phyloP scores from a whole-genome alignment of 2,888 invertebrate species.

The Tenthredo amoena region DNA sequence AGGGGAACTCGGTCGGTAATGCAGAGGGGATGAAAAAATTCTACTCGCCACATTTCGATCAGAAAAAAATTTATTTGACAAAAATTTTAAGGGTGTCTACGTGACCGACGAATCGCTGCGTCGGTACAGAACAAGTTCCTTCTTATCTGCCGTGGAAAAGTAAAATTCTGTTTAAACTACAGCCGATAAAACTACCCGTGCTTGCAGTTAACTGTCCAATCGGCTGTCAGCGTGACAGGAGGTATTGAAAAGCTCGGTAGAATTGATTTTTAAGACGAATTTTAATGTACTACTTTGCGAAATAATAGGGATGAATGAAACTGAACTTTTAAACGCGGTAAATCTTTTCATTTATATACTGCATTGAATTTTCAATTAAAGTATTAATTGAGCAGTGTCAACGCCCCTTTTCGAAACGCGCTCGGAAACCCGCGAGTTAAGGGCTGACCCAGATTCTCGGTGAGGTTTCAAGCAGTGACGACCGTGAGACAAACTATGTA shows the following conservation, averaged over 20 bases:
- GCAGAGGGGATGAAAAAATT: slow-evolving; percentile 51
- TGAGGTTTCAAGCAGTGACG: neutral
- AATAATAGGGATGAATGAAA: neutral
- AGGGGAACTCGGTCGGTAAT: slow-evolving; percentile 62
- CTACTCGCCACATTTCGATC: neutral
- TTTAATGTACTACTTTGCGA: neutral
- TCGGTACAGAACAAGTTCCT: neutral
- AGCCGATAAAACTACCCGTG: neutral
- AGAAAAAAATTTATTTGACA: neutral
- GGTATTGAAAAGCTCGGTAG: neutral
- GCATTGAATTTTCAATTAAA: neutral
- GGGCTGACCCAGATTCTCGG: slow-evolving; percentile 5
- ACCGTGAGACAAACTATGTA: neutral
- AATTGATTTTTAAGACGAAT: neutral
- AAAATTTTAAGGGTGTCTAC: neutral
- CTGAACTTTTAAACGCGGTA: neutral
- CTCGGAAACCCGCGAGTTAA: neutral
- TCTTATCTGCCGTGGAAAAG: neutral
- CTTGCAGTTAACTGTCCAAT: neutral
- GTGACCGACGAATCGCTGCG: neutral
- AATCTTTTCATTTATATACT: neutral
- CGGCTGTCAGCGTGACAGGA: neutral
- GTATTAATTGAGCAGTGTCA: slow-evolving; percentile 12
- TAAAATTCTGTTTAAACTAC: neutral
- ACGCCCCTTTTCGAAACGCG: neutral